Percentiles rank a stretch among this genome's conserved stretches.
These are phyloP conservation scores for Spodoptera litura DNA, from an alignment of 1,140 invertebrate genomes.

Conservation along the genomic window DNA sequence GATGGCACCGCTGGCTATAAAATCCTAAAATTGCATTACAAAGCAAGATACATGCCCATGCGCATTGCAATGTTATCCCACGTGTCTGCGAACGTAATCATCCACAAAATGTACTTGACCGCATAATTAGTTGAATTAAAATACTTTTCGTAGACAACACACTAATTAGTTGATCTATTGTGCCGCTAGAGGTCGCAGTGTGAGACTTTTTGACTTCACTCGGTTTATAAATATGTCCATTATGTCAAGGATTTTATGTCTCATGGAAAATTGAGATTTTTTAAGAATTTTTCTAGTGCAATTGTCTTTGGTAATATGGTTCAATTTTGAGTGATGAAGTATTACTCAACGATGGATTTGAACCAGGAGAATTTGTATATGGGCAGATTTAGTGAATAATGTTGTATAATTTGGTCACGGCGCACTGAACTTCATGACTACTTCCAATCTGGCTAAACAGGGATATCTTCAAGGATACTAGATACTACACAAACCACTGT, in stretches of 20 bases:
- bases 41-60: too few species aligned
- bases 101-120: conserved; percentile 30
- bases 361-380: background rate
- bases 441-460: too few species aligned
- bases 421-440: too few species aligned
- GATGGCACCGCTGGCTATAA: too few species aligned
- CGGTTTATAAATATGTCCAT: conserved; percentile 6
- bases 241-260: conserved; percentile 11
- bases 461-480: too few species aligned
- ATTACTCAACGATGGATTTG: background rate
- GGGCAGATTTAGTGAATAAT: too few species aligned
- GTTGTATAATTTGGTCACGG: too few species aligned
- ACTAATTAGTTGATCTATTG: conserved; percentile 37
- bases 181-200: conserved; percentile 8
- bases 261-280: background rate
- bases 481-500: too few species aligned
- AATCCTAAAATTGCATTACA: too few species aligned
- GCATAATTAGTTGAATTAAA: conserved; percentile 37
- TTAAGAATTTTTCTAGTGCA: conserved; percentile 9
- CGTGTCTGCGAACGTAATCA: background rate
- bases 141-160: conserved; percentile 22
- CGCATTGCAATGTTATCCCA: too few species aligned
- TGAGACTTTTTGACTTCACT: conserved; percentile 10
- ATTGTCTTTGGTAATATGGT: conserved; percentile 1
- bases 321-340: background rate